Percentiles rank a stretch among this genome's conserved stretches.
Evolutionary conservation across 1,140 invertebrate species (phyloP).

Genomic region (Eueides isabella): DNA sequence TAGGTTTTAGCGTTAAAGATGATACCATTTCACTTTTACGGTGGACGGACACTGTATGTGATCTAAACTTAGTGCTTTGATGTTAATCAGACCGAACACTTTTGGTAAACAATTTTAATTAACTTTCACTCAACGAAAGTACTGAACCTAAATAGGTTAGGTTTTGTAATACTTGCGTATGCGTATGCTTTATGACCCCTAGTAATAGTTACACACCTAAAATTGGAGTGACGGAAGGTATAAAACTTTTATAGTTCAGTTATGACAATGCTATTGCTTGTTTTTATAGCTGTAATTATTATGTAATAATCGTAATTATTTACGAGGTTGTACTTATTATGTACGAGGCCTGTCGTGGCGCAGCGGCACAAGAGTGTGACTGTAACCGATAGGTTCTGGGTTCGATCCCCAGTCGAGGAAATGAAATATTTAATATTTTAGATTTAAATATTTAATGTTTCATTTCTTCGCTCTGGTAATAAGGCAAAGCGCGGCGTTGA

Average conservation of each 20-base stretch:
- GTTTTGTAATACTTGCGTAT: conserved; percentile 45
- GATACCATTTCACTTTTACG: conserved; percentile 39
- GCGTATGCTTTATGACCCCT: conserved; percentile 25
- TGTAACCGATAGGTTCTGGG: too few relatives aligned
- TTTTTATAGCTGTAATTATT: background rate
- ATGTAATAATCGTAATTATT: background rate
- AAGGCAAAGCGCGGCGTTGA: too few relatives aligned
- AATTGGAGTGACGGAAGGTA: conserved; percentile 11
- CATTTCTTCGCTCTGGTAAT: too few relatives aligned
- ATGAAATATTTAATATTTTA: too few relatives aligned
- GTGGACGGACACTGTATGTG: conserved; percentile 30
- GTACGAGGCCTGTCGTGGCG: background rate
- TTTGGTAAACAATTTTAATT: conserved; percentile 51
- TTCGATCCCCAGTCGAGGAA: too few relatives aligned
- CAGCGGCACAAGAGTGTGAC: too few relatives aligned
- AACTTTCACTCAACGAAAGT: conserved; percentile 59
- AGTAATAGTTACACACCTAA: conserved; percentile 6
- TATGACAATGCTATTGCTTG: background rate
- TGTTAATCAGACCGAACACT: conserved; percentile 51
- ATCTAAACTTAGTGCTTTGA: conserved; percentile 38
- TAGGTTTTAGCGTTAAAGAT: background rate
- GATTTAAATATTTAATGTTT: too few relatives aligned
- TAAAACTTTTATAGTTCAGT: conserved; percentile 10
- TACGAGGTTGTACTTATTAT: too few relatives aligned
- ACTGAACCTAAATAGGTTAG: conserved; percentile 47